These are phyloP conservation scores for Hetaerina titia DNA, from an alignment of 2,888 invertebrate genomes.

Conservation along the genomic window DNA sequence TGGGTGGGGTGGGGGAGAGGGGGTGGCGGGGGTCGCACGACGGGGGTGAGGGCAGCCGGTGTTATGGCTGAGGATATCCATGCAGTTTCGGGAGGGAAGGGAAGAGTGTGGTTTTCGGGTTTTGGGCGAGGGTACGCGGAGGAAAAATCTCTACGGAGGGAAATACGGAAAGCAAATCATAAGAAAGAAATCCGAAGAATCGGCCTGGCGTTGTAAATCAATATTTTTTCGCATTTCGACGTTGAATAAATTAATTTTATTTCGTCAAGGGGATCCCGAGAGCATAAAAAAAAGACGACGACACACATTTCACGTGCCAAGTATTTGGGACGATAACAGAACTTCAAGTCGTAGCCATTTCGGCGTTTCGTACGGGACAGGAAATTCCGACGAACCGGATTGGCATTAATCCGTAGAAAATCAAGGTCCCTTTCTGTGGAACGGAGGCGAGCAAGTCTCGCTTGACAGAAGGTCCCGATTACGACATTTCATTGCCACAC, in stretches of 20 bases:
- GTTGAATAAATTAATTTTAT: constrained; percentile 32
- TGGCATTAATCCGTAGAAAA: neutral
- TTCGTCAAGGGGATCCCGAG: neutral
- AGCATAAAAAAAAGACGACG: neutral
- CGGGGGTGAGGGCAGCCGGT: neutral
- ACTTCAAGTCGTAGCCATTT: neutral
- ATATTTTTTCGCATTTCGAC: constrained; percentile 1
- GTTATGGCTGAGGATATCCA: neutral
- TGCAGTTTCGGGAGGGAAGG: neutral
- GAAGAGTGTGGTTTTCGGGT: neutral
- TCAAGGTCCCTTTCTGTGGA: neutral
- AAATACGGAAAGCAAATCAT: constrained; percentile 20
- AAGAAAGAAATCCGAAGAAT: constrained; percentile 31
- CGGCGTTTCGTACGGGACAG: neutral
- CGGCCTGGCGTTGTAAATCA: constrained; percentile 6
- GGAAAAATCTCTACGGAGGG: constrained; percentile 22
- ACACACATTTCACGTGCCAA: neutral
- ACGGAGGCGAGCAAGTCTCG: neutral
- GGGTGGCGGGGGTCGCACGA: neutral
- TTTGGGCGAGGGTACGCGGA: neutral
- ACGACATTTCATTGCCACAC: neutral
- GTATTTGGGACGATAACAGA: neutral
- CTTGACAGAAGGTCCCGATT: neutral
- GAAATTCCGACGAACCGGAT: neutral
- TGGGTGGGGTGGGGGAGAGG: neutral